phyloP scores from a whole-genome alignment of 2,888 invertebrate species.

The Ctenicera cuprea region DNA sequence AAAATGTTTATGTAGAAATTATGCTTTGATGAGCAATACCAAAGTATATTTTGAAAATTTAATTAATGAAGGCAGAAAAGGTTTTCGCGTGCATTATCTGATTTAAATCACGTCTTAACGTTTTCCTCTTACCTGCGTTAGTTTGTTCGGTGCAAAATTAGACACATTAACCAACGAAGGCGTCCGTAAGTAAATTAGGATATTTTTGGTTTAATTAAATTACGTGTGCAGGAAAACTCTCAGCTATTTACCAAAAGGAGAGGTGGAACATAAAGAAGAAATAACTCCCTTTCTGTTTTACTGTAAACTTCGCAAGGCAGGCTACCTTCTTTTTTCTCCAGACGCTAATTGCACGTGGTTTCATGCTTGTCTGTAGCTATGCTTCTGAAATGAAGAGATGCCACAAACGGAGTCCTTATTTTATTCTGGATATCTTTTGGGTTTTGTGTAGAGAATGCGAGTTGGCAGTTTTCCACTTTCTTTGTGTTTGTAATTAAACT shows the following conservation, averaged over 20 bases:
- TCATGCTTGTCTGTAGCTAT: not conserved
- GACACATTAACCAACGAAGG: not conserved
- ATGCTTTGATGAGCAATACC: no score
- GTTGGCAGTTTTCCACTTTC: slow-evolving; percentile 32
- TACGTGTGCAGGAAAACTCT: not conserved
- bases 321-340: not conserved
- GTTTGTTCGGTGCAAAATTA: no score
- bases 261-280: not conserved
- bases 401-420: slow-evolving; percentile 14
- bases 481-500: slow-evolving; percentile 39
- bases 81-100: no score
- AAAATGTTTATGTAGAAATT: no score
- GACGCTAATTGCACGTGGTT: slow-evolving; percentile 5
- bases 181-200: not conserved
- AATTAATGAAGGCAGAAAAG: no score
- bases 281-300: slow-evolving; percentile 16
- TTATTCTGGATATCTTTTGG: slow-evolving; percentile 15
- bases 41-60: no score
- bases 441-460: slow-evolving; percentile 19
- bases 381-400: slow-evolving; percentile 10
- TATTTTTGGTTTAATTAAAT: no score
- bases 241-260: not conserved
- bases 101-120: no score
- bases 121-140: no score
- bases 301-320: slow-evolving; percentile 1